These are phyloP conservation scores for Aphyosemion australe DNA, from an alignment of 2,113 vertebrate species.

Conservation along the genomic window DNA sequence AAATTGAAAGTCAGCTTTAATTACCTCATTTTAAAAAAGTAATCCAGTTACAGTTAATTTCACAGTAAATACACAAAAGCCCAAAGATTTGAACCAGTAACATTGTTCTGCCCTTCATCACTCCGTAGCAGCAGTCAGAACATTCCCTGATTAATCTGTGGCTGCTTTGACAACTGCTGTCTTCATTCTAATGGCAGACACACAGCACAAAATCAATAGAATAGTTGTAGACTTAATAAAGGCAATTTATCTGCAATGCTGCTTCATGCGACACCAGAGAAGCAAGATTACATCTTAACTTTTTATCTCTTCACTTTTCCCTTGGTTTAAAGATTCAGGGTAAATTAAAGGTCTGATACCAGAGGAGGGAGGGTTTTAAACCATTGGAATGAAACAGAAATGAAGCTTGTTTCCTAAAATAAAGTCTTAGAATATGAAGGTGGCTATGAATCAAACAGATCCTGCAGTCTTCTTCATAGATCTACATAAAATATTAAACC, in stretches of 20 bases:
- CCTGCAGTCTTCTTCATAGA: not conserved
- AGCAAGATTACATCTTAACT: conserved; percentile 14
- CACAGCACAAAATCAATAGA: conserved; percentile 57
- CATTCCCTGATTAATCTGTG: conserved; percentile 22
- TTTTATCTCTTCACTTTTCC: conserved; percentile 9
- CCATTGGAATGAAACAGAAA: conserved; percentile 24
- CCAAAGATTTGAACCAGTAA: not conserved
- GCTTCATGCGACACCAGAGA: conserved; percentile 13
- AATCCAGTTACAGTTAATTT: not conserved
- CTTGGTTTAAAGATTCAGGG: conserved; percentile 18
- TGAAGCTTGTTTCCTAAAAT: not conserved
- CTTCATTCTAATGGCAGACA: conserved; percentile 58
- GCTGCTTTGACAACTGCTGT: conserved; percentile 33
- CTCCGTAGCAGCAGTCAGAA: conserved; percentile 14
- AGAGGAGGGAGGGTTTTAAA: conserved; percentile 15
- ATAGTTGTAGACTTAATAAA: conserved; percentile 65
- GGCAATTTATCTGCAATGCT: conserved; percentile 46
- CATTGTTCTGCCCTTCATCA: conserved; percentile 23
- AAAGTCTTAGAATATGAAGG: not conserved
- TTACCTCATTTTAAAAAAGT: too few species aligned
- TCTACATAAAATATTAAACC: conserved; percentile 2
- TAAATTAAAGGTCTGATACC: conserved; percentile 40
- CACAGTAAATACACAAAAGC: not conserved
- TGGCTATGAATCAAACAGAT: conserved; percentile 26
- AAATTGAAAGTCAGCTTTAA: too few species aligned